Base-by-base conservation (phyloP, 2,888 invertebrate species). In the Peribatodes rhomboidaria region DNA sequence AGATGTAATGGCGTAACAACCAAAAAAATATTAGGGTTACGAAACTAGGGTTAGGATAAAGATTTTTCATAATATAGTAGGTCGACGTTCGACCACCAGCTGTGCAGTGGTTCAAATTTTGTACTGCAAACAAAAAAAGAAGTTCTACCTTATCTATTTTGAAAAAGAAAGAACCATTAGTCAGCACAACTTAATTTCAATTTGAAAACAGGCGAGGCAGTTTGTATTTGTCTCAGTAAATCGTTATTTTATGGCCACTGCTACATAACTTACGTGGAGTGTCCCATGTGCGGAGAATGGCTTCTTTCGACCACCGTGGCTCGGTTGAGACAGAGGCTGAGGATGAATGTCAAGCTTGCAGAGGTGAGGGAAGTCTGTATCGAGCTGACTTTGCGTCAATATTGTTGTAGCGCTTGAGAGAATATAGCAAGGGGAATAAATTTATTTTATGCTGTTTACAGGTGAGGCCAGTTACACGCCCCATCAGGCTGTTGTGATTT, bases 251-350 rank as follows among this genome's bases (percentile, higher is more conserved):
- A 33, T 61, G 57, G 65, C 14, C 61, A 65, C 61, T n/a, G 20
- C n/a, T 4, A 44, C 22, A 41, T 61, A 61, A 61, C 22, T 57
- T 14, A 62, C 44, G 42, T 44, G 61, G 47, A 33, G 22, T n/a
- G 59, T n/a, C 52, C 56, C 65, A 65, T 47, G 53, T 65, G 65
- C 57, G 39, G 11, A 11, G 65, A 65, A 65, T 61, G 61, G 44
- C 47, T 65, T 52, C 55, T 52, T 65, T 55, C 57, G 35, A 27
- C 50, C 47, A 22, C 22, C 20, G 37, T 37, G 56, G 39, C 35
- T 59, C 46, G 37, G 42, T n/a, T n/a, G n/a, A n/a, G n/a, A n/a
- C 39, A 42, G 37, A 41, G 33, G 31, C 47, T 11, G 35, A 11
- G 27, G 54, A 33, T 41, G 20, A 22, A 41, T 41, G 52, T 37